Evolutionary conservation across 2,888 invertebrate genomes (phyloP), one percentile per base, ranked within the genome.

Genomic region (Torymus texanus): DNA sequence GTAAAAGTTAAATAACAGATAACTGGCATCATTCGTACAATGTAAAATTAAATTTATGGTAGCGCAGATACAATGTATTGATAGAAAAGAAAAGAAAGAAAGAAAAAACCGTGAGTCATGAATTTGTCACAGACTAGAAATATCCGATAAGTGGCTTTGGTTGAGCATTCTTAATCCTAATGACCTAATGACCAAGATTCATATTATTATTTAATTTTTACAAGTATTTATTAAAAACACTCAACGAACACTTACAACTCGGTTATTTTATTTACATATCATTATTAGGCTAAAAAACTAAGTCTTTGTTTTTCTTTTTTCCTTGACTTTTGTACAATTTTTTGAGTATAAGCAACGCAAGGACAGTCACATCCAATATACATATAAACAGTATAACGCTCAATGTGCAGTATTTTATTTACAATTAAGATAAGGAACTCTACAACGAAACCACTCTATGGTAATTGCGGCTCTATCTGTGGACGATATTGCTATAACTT

Each of bases 111-210:
- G 62, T 63, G 55, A 74, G 13, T 74, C 55, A 74, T 77, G 82
- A 79, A 82, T 81, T 81, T 70, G 82, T 82, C 79, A 78, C 80
- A 78, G 84, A 85, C 85, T 86, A 85, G 85, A 85, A 84, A 84
- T 74, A 83, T 83, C 82, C 82, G 81, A 83, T 82, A 80, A 80
- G 78, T 82, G 79, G 82, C 83, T 83, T 82, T 82, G 82, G 82
- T 81, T 81, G 82, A 82, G 65, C 75, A 55, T 65, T 77, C 50
- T 56, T 16, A 58, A 71, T 70, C 41, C 14, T 62, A 41, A n/a
- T n/a, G 41, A 41, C 8, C 41, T 41, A 41, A 41, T 41, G 41
- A 8, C 8, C 41, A 4, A 41, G 41, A 41, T 41, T 41, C 41
- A 41, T 41, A 8, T 41, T 41, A 41, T 29, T 29, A 5, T 29